These are phyloP conservation scores for Oscheius sp. DNA, from an alignment of 1,140 invertebrate species.

Conservation along the genomic window DNA sequence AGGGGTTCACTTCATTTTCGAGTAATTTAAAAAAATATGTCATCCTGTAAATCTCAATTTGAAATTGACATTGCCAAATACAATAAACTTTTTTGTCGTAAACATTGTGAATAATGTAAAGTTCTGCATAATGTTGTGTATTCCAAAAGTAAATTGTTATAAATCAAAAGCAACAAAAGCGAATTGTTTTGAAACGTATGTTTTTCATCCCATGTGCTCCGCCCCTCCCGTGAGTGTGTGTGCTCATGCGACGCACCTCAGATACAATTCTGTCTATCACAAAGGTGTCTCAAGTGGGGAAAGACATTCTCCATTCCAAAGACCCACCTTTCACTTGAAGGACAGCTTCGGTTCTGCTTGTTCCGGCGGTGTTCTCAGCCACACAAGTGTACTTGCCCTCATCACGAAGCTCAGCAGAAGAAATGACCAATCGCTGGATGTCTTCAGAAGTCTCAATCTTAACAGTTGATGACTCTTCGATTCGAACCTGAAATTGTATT, in stretches of 20 bases:
- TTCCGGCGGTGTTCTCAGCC: constrained; percentile 52
- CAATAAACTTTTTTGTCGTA: no score
- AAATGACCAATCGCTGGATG: constrained; percentile 51
- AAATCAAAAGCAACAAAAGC: no score
- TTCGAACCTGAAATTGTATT: constrained; percentile 19
- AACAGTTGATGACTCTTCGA: constrained; percentile 19
- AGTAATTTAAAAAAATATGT: no score
- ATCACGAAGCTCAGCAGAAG: constrained; percentile 44
- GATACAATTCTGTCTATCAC: no score
- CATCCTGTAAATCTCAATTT: no score
- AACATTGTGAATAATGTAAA: no score
- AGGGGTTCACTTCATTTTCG: no score
- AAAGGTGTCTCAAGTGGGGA: not conserved
- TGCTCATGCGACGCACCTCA: constrained; percentile 11
- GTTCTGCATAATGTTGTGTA: no score
- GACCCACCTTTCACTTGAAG: constrained; percentile 40
- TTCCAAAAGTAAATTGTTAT: no score
- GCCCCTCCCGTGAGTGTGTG: constrained; percentile 9
- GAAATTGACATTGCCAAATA: no score
- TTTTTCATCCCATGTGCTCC: no score
- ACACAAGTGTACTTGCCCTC: constrained; percentile 49
- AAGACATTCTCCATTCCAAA: not conserved
- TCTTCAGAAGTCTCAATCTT: constrained; percentile 47
- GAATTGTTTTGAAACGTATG: no score
- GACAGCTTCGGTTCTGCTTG: constrained; percentile 47